Evolutionary conservation across 2,797 vertebrate genomes (phyloP), one percentile per base, ranked within the genome.

Genomic region (Capromys pilorides): DNA sequence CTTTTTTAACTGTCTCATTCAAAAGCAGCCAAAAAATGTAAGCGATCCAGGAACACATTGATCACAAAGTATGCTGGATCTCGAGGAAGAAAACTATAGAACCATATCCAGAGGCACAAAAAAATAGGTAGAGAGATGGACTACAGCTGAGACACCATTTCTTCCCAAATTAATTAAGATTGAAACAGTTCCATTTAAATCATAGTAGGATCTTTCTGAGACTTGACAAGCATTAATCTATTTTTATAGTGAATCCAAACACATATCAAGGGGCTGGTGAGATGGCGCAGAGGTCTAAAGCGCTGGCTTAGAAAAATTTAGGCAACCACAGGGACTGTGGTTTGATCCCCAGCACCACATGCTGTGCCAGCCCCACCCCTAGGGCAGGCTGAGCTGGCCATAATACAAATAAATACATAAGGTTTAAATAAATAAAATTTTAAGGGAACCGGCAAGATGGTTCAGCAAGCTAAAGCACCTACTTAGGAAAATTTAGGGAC

Each of bases 181-280:
- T 91, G 79, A 93, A 93, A 54, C 41, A 69, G 2, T 91, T 89
- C 31, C 33, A 28, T 85, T 93, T 39, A 91, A 4, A 83, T 95
- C 41, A 84, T 69, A 84, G 62, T 45, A 88, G 49, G 54, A 67
- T 86, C 61, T 90, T 93, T 94, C 88, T 92, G 45, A 85, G 79
- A 79, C 54, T 84, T 93, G 28, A 82, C 85, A 94, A 21, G 71
- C 85, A 78, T 5, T 66, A 86, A 93, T 77, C 45, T 66, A 6
- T 83, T 94, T 61, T 49, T 90, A 45, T 88, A 91, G 75, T 95
- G 31, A 89, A 69, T 61, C 24, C 83, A 61, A 90, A 88, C 57
- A 90, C 16, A 39, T n/a, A 87, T 80, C 41, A 54, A 51, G n/a
- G n/a, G n/a, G n/a, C n/a, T n/a, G n/a, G n/a, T n/a, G n/a, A n/a